Evolutionary conservation across 2,888 invertebrate genomes (phyloP), one percentile per base, ranked within the genome.

Genomic region (Xestia sexstrigata): DNA sequence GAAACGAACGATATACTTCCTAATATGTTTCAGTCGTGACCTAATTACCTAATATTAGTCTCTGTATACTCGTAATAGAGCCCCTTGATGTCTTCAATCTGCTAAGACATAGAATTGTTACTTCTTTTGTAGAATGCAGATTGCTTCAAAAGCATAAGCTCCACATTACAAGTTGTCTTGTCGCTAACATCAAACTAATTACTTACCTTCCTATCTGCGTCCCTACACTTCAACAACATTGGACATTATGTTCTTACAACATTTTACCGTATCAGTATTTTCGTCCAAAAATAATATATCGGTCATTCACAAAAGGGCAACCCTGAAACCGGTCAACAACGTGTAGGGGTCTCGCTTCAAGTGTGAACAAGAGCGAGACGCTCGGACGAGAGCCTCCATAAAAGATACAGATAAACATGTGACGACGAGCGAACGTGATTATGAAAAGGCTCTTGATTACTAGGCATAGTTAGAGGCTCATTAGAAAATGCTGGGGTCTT

Each of bases 391-490:
- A 74, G 79, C 63, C 78, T 86, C 69, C 55, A 72, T 90, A 82
- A 84, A 84, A 82, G 86, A 83, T 84, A 87, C 84, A 87, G 85
- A 81, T 89, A 93, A 92, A 93, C 91, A 92, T 90, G 90, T 91
- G 91, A 76, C 42, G 70, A 63, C 42, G 70, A 63, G 47, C 55
- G 55, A 63, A 65, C 79, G 91, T 94, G 94, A 94, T 95, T 94
- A 94, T 94, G 93, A 94, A 95, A 92, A 94, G 94, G 92, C 91
- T 91, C 93, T 89, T 95, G 95, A 95, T 95, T 94, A 95, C 91
- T 89, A 89, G 88, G 89, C 90, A 92, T 93, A 95, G 94, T 95
- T 95, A 95, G 93, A 93, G 92, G 92, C 95, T 95, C 95, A 95
- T 96, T 96, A 96, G 95, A 91, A 81, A 81, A 76, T 85, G 79